These are phyloP conservation scores for Platyrinchus mystaceus DNA, from an alignment of 2,797 vertebrate species.

Conservation along the genomic window DNA sequence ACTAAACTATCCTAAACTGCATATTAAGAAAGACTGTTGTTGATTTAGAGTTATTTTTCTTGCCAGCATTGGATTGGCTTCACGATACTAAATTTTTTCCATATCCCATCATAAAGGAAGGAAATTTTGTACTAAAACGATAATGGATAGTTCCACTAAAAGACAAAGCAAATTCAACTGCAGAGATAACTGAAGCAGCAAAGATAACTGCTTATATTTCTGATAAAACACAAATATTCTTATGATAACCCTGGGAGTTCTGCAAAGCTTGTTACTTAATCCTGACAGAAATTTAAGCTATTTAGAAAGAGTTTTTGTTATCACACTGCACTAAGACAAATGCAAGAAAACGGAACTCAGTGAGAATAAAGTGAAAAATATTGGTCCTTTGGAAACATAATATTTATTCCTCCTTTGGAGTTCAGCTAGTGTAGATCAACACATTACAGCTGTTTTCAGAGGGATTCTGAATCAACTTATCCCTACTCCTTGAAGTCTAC, in stretches of 20 bases:
- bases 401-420: not conserved
- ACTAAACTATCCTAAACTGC: conserved; percentile 34
- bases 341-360: not conserved
- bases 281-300: not conserved
- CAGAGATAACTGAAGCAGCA: not conserved
- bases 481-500: not conserved
- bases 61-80: conserved; percentile 40
- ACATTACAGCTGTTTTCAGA: not conserved
- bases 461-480: not conserved
- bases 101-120: conserved; percentile 33
- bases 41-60: conserved; percentile 40
- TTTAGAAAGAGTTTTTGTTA: not conserved
- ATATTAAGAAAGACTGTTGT: conserved; percentile 31
- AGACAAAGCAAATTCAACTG: not conserved
- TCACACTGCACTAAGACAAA: not conserved
- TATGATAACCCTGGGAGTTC: not conserved
- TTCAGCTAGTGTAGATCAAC: not conserved
- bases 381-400: not conserved
- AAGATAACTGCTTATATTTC: not conserved
- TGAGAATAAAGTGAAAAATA: not conserved
- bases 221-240: conserved; percentile 3
- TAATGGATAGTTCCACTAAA: not conserved
- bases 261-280: not conserved
- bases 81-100: conserved; percentile 38
- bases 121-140: conserved; percentile 33